phyloP scores from a whole-genome alignment of 2,797 vertebrate genomes.

The Pteropus rufus region DNA sequence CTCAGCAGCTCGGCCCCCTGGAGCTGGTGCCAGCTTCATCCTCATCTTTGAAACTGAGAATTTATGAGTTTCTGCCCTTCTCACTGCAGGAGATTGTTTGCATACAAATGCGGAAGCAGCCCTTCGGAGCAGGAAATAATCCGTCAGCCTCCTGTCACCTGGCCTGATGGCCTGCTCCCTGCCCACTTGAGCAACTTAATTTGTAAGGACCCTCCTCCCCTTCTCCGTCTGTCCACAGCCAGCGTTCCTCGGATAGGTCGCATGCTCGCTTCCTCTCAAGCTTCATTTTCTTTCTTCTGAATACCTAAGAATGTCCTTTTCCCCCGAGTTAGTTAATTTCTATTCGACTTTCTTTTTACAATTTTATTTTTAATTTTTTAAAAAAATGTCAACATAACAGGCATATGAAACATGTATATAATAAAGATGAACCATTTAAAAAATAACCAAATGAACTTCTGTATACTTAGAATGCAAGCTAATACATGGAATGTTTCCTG shows the following conservation, averaged over 20 bases:
- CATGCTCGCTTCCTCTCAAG: neutral
- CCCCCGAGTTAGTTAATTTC: neutral
- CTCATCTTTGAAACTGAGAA: neutral
- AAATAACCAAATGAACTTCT: neutral
- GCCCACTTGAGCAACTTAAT: accelerated
- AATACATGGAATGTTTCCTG: neutral
- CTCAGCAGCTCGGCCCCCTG: neutral
- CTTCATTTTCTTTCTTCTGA: neutral
- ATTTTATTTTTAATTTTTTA: neutral
- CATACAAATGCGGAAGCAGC: neutral
- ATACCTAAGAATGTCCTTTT: neutral
- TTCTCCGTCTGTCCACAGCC: neutral
- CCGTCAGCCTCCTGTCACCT: accelerated
- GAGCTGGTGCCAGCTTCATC: neutral
- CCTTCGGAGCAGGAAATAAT: neutral
- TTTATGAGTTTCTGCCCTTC: neutral
- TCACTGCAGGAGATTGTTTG: neutral
- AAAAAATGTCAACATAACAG: neutral
- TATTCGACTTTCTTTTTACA: neutral
- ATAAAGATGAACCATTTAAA: neutral
- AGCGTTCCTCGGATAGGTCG: accelerated
- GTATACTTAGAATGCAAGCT: neutral
- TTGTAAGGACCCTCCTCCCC: neutral
- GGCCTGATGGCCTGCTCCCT: neutral
- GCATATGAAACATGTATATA: neutral